These are phyloP conservation scores for Zele albiditarsus DNA, from an alignment of 2,888 invertebrate species.

Conservation along the genomic window DNA sequence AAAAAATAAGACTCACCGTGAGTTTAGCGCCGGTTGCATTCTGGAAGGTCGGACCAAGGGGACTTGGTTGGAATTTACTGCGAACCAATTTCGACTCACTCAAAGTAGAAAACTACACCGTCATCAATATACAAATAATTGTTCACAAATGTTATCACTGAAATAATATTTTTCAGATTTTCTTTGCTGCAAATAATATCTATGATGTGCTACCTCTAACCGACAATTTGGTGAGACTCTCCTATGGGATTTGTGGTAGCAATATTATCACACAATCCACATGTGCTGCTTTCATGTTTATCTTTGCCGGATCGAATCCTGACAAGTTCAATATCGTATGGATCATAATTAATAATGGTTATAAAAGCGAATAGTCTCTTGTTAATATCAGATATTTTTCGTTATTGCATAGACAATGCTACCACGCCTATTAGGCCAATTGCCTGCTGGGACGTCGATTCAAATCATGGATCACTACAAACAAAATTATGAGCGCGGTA, in stretches of 20 bases:
- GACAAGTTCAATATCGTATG: constrained; percentile 48
- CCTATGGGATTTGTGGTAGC: constrained; percentile 42
- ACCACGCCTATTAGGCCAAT: constrained; percentile 40
- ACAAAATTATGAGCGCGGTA: constrained; percentile 44
- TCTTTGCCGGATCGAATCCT: constrained; percentile 42
- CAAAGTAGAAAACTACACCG: not conserved
- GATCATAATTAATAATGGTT: not conserved
- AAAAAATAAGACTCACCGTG: constrained; percentile 78
- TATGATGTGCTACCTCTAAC: constrained; percentile 47
- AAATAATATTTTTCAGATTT: constrained; percentile 26
- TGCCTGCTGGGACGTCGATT: constrained; percentile 46
- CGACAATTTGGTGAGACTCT: constrained; percentile 37
- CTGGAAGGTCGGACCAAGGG: constrained; percentile 45
- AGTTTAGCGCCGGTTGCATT: constrained; percentile 57
- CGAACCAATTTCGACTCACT: constrained; percentile 1
- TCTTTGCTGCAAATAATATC: constrained; percentile 38
- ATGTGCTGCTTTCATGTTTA: constrained; percentile 36
- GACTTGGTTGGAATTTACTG: not conserved
- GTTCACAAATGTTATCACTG: not conserved
- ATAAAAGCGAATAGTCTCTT: not conserved
- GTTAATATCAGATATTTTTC: not conserved
- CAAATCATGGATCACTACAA: constrained; percentile 36
- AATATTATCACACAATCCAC: constrained; percentile 30
- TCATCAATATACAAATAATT: not conserved
- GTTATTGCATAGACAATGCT: constrained; percentile 41